Percentiles rank a stretch among this genome's conserved stretches.
These are phyloP conservation scores for Vidua macroura DNA, from an alignment of 2,113 vertebrate genomes.

Conservation along the genomic window DNA sequence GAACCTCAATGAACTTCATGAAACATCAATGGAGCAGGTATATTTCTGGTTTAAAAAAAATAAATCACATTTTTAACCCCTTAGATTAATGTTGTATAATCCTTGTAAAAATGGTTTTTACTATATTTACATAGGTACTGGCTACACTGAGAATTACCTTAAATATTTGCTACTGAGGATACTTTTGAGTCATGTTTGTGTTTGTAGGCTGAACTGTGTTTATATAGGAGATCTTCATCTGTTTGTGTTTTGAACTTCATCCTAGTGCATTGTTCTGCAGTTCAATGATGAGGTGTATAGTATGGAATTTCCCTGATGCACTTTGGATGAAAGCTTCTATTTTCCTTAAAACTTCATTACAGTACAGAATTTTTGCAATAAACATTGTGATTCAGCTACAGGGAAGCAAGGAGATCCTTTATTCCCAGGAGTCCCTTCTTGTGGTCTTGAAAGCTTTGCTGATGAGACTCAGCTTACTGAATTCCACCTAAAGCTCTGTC, in stretches of 20 bases:
- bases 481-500: not conserved
- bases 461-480: not conserved
- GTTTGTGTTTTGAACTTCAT: not conserved
- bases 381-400: not conserved
- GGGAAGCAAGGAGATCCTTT: not conserved
- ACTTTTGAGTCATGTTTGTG: not conserved
- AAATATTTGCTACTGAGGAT: not conserved
- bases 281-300: not conserved
- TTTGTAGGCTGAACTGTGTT: not conserved
- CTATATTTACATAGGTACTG: not conserved
- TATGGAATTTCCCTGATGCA: not conserved
- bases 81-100: not conserved
- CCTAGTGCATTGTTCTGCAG: not conserved
- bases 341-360: not conserved
- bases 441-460: not conserved
- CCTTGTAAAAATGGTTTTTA: not conserved
- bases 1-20: conserved; percentile 97
- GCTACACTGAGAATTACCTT: not conserved
- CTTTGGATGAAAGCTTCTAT: not conserved
- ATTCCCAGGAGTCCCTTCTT: not conserved
- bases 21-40: conserved; percentile 98
- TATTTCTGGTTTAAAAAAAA: not conserved
- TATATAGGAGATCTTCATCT: not conserved
- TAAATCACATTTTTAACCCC: not conserved
- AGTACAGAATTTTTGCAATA: not conserved